phyloP scores from a whole-genome alignment of 2,888 invertebrate species.

The Nomada fucata region DNA sequence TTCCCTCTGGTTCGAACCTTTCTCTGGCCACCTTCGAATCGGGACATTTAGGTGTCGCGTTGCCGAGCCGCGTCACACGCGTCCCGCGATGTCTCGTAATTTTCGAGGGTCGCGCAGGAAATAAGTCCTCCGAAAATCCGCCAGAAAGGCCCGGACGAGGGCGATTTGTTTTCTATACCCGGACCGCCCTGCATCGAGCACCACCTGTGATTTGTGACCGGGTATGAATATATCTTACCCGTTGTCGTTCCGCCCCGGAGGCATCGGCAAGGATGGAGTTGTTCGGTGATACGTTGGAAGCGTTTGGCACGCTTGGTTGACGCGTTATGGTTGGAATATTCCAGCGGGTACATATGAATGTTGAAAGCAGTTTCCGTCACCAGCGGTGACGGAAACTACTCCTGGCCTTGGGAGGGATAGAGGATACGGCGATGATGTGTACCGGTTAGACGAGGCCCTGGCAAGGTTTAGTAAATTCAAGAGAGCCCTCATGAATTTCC shows the following conservation, averaged over 20 bases:
- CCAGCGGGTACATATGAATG: slow-evolving; percentile 9
- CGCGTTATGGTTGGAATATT: background rate
- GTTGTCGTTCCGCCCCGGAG: background rate
- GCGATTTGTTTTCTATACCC: slow-evolving; percentile 57
- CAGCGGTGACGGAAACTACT: too few relatives aligned
- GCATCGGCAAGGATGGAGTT: background rate
- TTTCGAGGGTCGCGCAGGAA: slow-evolving; percentile 56
- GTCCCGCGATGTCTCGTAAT: slow-evolving; percentile 63
- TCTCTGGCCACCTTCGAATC: slow-evolving; percentile 34
- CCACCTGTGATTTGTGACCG: slow-evolving; percentile 42
- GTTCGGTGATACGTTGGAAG: background rate
- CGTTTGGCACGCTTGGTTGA: background rate
- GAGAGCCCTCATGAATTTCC: slow-evolving; percentile 69
- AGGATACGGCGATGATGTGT: background rate
- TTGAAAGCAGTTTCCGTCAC: slow-evolving; percentile 5
- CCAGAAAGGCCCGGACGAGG: slow-evolving; percentile 21
- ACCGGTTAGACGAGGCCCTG: slow-evolving; percentile 17
- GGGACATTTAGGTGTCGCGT: slow-evolving; percentile 63
- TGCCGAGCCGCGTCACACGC: slow-evolving; percentile 59
- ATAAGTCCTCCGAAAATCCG: slow-evolving; percentile 37
- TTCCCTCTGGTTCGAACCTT: slow-evolving; percentile 27
- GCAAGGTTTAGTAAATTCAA: slow-evolving; percentile 61
- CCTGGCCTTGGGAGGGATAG: background rate
- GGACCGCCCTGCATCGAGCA: background rate
- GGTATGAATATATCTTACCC: slow-evolving; percentile 40